Evolutionary conservation across 2,113 vertebrate species (phyloP).

Genomic region (Grallaria varia): DNA sequence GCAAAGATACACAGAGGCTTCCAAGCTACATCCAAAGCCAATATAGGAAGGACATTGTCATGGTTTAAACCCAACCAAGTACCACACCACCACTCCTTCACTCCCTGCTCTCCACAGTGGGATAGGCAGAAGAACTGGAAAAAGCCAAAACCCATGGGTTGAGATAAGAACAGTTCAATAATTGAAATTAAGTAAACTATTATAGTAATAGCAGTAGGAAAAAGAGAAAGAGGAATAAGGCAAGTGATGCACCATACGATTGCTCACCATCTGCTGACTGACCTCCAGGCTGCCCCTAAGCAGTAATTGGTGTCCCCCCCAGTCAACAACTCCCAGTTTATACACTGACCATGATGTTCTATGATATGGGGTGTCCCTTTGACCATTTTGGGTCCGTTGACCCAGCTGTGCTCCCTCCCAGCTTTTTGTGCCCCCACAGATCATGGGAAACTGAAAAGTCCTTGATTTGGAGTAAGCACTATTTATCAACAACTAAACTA

Average conservation of each 20-base stretch:
- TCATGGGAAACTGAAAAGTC: not conserved
- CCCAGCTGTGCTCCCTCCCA: not conserved
- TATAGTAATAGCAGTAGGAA: not conserved
- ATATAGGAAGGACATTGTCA: not conserved
- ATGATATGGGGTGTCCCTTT: not conserved
- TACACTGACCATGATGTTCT: not conserved
- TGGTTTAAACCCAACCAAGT: not conserved
- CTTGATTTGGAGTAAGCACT: not conserved
- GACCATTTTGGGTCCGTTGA: not conserved
- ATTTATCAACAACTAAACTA: not conserved
- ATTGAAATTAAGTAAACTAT: not conserved
- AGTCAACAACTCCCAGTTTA: not conserved
- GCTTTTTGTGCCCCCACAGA: not conserved
- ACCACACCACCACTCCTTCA: not conserved
- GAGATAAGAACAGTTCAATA: not conserved
- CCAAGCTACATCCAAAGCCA: not conserved
- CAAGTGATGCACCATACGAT: not conserved
- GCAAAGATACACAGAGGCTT: not conserved
- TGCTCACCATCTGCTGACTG: not conserved
- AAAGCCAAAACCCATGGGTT: not conserved
- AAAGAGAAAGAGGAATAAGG: not conserved
- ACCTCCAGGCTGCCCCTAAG: not conserved
- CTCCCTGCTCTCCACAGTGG: not conserved
- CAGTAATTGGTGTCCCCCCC: not conserved
- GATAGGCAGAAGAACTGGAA: not conserved